These are phyloP conservation scores for Camelus bactrianus DNA, from an alignment of 2,113 vertebrate species.

Conservation along the genomic window DNA sequence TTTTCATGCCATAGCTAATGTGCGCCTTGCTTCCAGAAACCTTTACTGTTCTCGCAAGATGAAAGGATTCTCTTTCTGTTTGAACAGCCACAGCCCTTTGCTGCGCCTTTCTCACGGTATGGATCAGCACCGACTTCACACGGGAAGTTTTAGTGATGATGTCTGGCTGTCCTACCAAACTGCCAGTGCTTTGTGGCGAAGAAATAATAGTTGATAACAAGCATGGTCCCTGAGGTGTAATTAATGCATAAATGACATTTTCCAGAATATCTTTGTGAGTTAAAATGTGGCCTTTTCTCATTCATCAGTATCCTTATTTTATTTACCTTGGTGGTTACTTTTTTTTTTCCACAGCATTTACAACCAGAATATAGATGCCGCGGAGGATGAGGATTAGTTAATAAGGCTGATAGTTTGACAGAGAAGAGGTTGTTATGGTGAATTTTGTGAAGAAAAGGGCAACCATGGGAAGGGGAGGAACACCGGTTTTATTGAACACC, in stretches of 20 bases:
- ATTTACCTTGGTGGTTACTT: not conserved
- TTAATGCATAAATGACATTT: not conserved
- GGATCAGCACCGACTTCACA: not conserved
- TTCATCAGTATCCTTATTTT: not conserved
- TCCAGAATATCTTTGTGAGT: not conserved
- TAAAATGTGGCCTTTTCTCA: not conserved
- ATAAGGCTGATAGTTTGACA: not conserved
- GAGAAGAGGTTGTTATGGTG: not conserved
- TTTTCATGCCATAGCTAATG: not conserved
- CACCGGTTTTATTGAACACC: not conserved
- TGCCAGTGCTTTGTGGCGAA: not conserved
- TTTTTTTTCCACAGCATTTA: conserved; percentile 12
- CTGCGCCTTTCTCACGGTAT: not conserved
- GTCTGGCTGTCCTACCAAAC: not conserved
- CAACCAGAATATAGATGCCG: not conserved
- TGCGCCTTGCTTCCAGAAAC: not conserved
- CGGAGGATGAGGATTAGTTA: not conserved
- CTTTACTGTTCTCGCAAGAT: not conserved
- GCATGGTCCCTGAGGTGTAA: not conserved
- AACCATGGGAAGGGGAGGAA: not conserved
- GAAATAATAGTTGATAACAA: not conserved
- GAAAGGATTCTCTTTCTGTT: not conserved
- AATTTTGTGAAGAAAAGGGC: not conserved
- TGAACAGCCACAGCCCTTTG: not conserved
- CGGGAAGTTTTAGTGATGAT: not conserved